Percentiles rank a stretch among this genome's conserved stretches.
Evolutionary conservation across 1,140 invertebrate species (phyloP).

Genomic region (Drosophila ogumai): DNA sequence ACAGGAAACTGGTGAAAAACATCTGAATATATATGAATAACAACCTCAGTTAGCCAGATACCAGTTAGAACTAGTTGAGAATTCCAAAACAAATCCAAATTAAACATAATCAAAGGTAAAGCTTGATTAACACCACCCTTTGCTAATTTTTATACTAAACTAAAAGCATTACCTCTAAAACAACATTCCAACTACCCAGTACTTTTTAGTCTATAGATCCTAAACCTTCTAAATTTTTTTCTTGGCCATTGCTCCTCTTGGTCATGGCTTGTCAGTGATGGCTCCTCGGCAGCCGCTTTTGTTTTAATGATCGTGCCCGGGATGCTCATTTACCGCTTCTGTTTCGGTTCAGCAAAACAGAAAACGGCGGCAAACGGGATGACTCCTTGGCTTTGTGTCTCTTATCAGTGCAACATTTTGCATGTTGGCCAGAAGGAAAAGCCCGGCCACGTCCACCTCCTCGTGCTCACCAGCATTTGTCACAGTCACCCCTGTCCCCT

Average conservation of each 20-base stretch:
- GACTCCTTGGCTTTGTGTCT: conserved; percentile 69
- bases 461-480: conserved; percentile 65
- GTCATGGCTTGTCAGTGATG: conserved; percentile 79
- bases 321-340: conserved; percentile 72
- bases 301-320: conserved; percentile 80
- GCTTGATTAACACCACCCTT: background rate
- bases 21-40: background rate
- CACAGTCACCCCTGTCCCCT: conserved; percentile 41
- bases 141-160: background rate
- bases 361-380: conserved; percentile 56
- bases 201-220: background rate
- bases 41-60: background rate
- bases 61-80: background rate
- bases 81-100: background rate
- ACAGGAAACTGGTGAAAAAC: background rate
- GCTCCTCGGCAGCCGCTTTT: conserved; percentile 69
- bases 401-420: conserved; percentile 83
- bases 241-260: conserved; percentile 56
- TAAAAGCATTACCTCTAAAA: background rate
- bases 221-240: conserved; percentile 6
- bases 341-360: conserved; percentile 8
- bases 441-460: conserved; percentile 57
- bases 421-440: conserved; percentile 60
- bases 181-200: background rate
- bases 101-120: background rate